Conservation (phyloP, 1,140 invertebrate genomes). For the Pogonus chalceus region DNA sequence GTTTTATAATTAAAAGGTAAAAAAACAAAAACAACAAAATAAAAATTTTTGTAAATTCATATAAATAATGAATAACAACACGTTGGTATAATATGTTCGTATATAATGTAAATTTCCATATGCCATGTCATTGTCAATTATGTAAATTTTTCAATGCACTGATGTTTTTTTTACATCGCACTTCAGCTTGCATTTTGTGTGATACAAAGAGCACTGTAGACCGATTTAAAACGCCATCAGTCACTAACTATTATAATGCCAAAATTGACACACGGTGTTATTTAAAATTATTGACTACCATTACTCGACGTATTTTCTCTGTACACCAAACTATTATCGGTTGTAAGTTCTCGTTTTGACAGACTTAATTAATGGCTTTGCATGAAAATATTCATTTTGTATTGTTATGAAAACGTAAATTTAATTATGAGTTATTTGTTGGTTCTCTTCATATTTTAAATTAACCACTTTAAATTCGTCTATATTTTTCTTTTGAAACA, state of each 20-base stretch:
- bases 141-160: neutral
- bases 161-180: neutral
- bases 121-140: neutral
- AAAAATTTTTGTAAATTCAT: too few species aligned
- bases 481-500: too few species aligned
- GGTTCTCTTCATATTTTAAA: too few species aligned
- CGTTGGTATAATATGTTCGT: too few species aligned
- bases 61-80: too few species aligned
- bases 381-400: too few species aligned
- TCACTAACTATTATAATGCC: neutral
- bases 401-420: too few species aligned
- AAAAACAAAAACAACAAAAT: too few species aligned
- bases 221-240: neutral
- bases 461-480: too few species aligned
- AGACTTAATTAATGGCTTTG: too few species aligned
- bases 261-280: neutral
- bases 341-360: neutral
- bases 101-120: neutral
- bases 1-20: too few species aligned
- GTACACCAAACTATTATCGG: neutral
- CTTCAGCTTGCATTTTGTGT: neutral
- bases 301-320: neutral
- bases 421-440: too few species aligned
- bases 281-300: neutral
- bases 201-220: neutral